These are phyloP conservation scores for Labroides dimidiatus DNA, from an alignment of 2,797 vertebrate species.

Conservation along the genomic window DNA sequence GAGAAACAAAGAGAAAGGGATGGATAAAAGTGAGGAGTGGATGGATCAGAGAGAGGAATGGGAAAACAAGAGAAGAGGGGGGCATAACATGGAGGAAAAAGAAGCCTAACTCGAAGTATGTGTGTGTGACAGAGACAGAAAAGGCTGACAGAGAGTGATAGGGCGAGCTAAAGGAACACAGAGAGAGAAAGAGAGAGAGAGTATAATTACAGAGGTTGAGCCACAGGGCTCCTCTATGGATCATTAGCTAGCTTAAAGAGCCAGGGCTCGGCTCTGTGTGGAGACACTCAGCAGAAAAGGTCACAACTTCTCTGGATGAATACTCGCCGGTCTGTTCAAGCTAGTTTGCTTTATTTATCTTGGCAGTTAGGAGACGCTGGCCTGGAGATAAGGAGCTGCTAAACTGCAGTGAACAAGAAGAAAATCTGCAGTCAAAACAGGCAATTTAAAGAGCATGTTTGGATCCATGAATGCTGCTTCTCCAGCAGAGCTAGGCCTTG, in stretches of 20 bases:
- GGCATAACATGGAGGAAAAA: no score
- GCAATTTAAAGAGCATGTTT: not conserved
- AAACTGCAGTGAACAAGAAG: slow-evolving; percentile 26
- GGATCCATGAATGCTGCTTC: not conserved
- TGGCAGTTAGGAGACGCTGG: slow-evolving; percentile 33
- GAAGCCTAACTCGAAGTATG: not conserved
- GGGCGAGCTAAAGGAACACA: slow-evolving; percentile 26
- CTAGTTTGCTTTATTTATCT: slow-evolving; percentile 45
- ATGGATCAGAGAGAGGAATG: slow-evolving; percentile 31
- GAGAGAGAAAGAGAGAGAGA: slow-evolving; percentile 30
- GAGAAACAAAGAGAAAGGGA: slow-evolving; percentile 36
- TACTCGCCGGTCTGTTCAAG: slow-evolving; percentile 9
- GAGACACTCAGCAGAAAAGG: slow-evolving; percentile 58
- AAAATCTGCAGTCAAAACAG: not conserved
- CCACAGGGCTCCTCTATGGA: slow-evolving; percentile 68
- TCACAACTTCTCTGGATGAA: slow-evolving; percentile 57
- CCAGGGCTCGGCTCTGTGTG: slow-evolving; percentile 39
- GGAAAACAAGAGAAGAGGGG: not conserved
- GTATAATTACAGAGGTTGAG: slow-evolving; percentile 75
- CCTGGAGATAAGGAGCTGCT: slow-evolving; percentile 36
- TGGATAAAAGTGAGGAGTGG: slow-evolving; percentile 21
- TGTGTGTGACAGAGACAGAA: slow-evolving; percentile 31
- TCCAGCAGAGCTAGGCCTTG: not conserved
- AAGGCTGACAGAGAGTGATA: slow-evolving; percentile 58
- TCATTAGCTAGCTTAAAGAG: slow-evolving; percentile 77